phyloP scores from a whole-genome alignment of 1,140 invertebrate genomes.

The Glossosoma conforme region DNA sequence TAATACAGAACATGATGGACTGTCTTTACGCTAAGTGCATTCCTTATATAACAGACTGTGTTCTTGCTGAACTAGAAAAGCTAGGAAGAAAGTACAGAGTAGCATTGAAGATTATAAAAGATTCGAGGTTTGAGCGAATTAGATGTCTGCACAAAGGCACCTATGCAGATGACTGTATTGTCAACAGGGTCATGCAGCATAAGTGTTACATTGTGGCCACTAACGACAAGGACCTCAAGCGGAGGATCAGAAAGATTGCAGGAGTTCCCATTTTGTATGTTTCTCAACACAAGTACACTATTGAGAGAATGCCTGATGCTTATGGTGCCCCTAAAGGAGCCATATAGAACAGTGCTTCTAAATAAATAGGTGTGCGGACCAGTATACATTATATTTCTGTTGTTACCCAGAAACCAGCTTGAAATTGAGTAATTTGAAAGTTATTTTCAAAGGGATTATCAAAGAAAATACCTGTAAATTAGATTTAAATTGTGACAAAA shows the following conservation, averaged over 20 bases:
- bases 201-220: conserved; percentile 99
- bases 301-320: conserved; percentile 98
- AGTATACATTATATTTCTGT: no score
- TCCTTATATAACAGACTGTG: conserved; percentile 98
- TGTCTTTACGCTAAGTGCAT: conserved; percentile 98
- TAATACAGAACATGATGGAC: conserved; percentile 98
- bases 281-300: conserved; percentile 86
- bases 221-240: conserved; percentile 96
- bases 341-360: no score
- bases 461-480: no score
- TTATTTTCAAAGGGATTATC: no score
- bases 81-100: conserved; percentile 93
- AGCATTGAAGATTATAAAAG: conserved; percentile 93
- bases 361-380: no score
- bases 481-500: no score
- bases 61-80: conserved; percentile 97
- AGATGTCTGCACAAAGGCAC: conserved; percentile 96
- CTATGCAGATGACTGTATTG: conserved; percentile 98
- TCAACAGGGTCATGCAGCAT: conserved; percentile 94
- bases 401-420: no score
- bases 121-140: conserved; percentile 89
- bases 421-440: no score
- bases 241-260: conserved; percentile 95
- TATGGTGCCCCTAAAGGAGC: conserved; percentile 79
- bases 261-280: conserved; percentile 99